Percentiles rank a stretch among this genome's conserved stretches.
phyloP scores from a whole-genome alignment of 53 echinoderm and acorn worm species.

The Glandiceps talaboti region DNA sequence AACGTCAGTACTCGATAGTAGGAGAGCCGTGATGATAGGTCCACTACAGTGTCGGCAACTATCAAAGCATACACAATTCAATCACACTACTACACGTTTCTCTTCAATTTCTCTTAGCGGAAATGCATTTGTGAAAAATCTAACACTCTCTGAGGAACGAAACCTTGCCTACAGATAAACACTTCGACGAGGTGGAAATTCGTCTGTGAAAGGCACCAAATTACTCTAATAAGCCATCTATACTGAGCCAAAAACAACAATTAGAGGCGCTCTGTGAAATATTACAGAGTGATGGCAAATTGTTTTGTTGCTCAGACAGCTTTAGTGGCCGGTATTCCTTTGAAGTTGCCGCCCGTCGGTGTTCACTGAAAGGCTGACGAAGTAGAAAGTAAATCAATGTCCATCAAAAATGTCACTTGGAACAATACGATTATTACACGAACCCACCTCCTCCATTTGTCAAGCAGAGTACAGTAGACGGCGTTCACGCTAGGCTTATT shows the following conservation, averaged over 20 bases:
- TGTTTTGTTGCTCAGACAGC: conserved; percentile 51
- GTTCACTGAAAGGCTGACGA: background rate
- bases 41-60: background rate
- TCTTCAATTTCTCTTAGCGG: background rate
- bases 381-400: background rate
- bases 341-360: background rate
- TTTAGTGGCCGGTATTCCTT: background rate
- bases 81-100: background rate
- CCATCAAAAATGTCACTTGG: background rate
- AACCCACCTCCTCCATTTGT: background rate
- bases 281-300: conserved; percentile 41
- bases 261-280: conserved; percentile 10
- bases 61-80: background rate
- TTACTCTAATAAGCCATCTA: background rate
- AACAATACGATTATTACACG: background rate
- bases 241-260: background rate
- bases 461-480: background rate
- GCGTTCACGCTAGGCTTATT: background rate
- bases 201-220: background rate
- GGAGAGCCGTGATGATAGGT: background rate
- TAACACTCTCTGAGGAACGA: background rate
- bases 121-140: background rate
- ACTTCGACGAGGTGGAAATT: background rate
- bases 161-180: background rate
- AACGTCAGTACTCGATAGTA: background rate